phyloP scores from a whole-genome alignment of 2,888 invertebrate genomes.

The Zaprionus bogoriensis region DNA sequence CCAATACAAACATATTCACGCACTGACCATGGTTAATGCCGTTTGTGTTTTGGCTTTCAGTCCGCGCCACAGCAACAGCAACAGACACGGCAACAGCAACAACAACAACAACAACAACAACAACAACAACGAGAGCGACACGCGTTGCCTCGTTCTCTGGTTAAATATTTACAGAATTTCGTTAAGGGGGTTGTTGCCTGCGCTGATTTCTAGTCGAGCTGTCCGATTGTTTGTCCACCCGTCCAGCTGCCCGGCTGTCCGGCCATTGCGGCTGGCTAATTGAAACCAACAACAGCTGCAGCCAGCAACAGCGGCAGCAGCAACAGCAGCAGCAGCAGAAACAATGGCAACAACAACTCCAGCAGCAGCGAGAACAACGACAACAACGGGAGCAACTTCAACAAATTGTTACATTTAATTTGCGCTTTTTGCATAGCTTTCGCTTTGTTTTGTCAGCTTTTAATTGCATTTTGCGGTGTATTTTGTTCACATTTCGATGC shows the following conservation, averaged over 20 bases:
- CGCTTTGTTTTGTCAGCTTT: conserved; percentile 40
- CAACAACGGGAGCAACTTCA: neutral
- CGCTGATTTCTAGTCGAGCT: conserved; percentile 38
- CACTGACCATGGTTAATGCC: conserved; percentile 67
- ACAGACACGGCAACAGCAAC: conserved; percentile 11
- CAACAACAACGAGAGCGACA: conserved; percentile 7
- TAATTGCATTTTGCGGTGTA: conserved; percentile 54
- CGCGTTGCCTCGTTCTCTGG: conserved; percentile 37
- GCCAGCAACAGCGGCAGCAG: conserved; percentile 12
- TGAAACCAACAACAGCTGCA: conserved; percentile 46
- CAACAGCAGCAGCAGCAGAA: conserved; percentile 15
- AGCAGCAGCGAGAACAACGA: conserved; percentile 2
- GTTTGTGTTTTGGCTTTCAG: conserved; percentile 67
- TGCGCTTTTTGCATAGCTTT: conserved; percentile 38
- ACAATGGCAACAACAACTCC: neutral
- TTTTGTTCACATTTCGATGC: conserved; percentile 34
- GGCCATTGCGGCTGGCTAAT: conserved; percentile 56
- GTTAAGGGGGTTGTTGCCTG: conserved; percentile 19
- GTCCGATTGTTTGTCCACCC: conserved; percentile 4
- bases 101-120: conserved; percentile 13
- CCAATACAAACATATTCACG: conserved; percentile 14
- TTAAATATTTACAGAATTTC: conserved; percentile 62
- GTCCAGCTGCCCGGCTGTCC: conserved; percentile 9
- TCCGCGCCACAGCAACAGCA: conserved; percentile 20
- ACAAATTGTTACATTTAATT: conserved; percentile 64